phyloP scores from a whole-genome alignment of 2,888 invertebrate species.

The Agonopterix subpropinquella region DNA sequence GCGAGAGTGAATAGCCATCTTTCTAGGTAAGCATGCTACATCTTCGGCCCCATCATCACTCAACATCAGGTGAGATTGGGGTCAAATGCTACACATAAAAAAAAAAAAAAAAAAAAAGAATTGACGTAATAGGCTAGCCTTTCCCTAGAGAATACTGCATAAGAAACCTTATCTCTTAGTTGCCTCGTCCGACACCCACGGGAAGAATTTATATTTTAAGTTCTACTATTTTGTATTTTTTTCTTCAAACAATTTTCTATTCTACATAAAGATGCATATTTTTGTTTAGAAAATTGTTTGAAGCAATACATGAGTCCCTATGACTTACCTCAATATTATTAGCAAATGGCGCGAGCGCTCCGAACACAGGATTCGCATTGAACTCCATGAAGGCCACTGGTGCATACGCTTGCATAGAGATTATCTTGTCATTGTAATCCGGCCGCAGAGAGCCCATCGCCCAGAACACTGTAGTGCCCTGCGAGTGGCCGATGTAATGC shows the following conservation, averaged over 20 bases:
- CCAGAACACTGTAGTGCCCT: constrained; percentile 77
- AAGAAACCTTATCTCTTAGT: too few relatives aligned
- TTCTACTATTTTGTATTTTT: not conserved
- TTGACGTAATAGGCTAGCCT: too few relatives aligned
- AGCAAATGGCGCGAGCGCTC: constrained; percentile 46
- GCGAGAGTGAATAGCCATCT: too few relatives aligned
- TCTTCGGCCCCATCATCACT: too few relatives aligned
- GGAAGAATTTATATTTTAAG: too few relatives aligned
- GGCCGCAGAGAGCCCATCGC: constrained; percentile 77
- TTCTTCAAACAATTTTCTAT: not conserved
- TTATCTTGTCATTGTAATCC: constrained; percentile 78
- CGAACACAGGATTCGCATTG: constrained; percentile 57
- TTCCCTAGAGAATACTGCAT: too few relatives aligned
- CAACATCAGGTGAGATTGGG: too few relatives aligned
- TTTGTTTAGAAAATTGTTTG: not conserved
- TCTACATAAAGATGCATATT: not conserved
- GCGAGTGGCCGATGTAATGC: constrained; percentile 87
- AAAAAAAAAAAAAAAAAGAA: too few relatives aligned
- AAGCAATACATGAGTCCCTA: too few relatives aligned
- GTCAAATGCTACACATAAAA: too few relatives aligned
- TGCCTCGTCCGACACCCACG: too few relatives aligned
- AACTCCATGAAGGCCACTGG: constrained; percentile 77
- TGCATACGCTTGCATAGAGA: constrained; percentile 77
- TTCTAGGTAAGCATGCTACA: too few relatives aligned
- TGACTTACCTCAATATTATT: constrained; percentile 40